phyloP scores from a whole-genome alignment of 1,140 invertebrate species.

The Pseudomyrmex flavicornis region DNA sequence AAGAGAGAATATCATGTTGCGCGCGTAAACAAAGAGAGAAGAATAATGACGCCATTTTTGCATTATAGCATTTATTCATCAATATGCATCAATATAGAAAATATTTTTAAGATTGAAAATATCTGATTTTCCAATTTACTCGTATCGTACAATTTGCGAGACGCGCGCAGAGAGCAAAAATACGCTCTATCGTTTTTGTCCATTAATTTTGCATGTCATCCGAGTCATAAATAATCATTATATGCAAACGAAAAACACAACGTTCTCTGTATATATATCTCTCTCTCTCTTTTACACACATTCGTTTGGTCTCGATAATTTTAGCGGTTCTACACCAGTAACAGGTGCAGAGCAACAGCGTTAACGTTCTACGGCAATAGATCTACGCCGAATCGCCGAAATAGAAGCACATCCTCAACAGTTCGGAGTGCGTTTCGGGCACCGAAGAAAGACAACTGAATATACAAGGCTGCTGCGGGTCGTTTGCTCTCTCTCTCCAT shows the following conservation, averaged over 20 bases:
- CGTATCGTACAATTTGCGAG: constrained; percentile 1
- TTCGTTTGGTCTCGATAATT: constrained; percentile 4
- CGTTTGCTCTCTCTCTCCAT: constrained; percentile 27
- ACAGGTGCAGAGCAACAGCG: constrained; percentile 34
- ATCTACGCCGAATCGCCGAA: constrained; percentile 37
- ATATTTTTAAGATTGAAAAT: neutral
- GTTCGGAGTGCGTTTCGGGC: constrained; percentile 36
- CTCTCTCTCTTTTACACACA: too few species aligned
- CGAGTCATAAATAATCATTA: too few species aligned
- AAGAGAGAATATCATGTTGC: neutral
- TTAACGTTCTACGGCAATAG: constrained; percentile 15
- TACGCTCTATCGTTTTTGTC: neutral
- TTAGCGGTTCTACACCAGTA: constrained; percentile 27
- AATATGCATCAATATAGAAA: constrained; percentile 7
- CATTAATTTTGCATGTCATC: neutral
- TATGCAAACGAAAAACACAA: too few species aligned
- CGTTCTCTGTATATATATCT: too few species aligned
- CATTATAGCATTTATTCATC: constrained; percentile 66
- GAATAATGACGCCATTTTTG: constrained; percentile 58
- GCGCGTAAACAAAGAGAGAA: constrained; percentile 29
- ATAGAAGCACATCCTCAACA: constrained; percentile 55
- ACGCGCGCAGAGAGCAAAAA: neutral
- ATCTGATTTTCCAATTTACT: constrained; percentile 21
- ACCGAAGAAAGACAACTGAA: constrained; percentile 29
- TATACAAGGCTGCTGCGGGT: constrained; percentile 27